Percentiles rank a stretch among this genome's conserved stretches.
Evolutionary conservation across 92 coral and sea anemone genomes (phyloP).

Genomic region (Diadumene lineata): DNA sequence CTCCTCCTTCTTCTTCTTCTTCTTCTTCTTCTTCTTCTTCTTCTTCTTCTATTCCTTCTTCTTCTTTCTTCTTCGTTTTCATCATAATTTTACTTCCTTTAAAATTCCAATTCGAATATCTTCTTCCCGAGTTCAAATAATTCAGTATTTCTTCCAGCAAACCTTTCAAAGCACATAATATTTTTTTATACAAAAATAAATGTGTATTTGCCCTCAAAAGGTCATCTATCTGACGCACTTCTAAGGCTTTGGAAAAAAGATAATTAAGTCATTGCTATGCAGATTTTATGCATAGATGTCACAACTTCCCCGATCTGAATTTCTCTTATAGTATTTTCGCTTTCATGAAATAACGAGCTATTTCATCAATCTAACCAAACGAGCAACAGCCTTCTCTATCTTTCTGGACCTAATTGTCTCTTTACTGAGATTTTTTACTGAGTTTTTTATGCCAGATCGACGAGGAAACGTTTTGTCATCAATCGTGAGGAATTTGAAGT

Average conservation of each 20-base stretch:
- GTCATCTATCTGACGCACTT: too few species aligned
- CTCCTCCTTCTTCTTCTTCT: constrained; percentile 9
- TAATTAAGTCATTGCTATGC: not conserved
- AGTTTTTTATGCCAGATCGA: too few species aligned
- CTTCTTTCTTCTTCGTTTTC: constrained; percentile 21
- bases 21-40: not conserved
- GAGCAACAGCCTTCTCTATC: not conserved
- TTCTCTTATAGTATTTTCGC: not conserved
- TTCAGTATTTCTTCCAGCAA: too few species aligned
- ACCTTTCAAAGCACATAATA: too few species aligned
- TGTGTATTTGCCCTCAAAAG: too few species aligned
- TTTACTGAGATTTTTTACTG: too few species aligned
- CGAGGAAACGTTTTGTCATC: too few species aligned
- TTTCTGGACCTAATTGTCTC: too few species aligned
- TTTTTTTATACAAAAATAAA: too few species aligned
- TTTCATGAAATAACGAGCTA: not conserved
- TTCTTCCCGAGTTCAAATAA: not conserved
- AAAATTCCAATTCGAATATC: constrained; percentile 8
- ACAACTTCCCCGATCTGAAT: not conserved
- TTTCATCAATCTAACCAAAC: not conserved
- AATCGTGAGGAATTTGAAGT: too few species aligned
- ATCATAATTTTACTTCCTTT: constrained; percentile 7
- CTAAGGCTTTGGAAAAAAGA: too few species aligned
- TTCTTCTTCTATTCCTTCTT: not conserved
- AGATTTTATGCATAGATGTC: not conserved